Evolutionary conservation across 2,113 vertebrate genomes (phyloP).

Genomic region (Athene noctua): DNA sequence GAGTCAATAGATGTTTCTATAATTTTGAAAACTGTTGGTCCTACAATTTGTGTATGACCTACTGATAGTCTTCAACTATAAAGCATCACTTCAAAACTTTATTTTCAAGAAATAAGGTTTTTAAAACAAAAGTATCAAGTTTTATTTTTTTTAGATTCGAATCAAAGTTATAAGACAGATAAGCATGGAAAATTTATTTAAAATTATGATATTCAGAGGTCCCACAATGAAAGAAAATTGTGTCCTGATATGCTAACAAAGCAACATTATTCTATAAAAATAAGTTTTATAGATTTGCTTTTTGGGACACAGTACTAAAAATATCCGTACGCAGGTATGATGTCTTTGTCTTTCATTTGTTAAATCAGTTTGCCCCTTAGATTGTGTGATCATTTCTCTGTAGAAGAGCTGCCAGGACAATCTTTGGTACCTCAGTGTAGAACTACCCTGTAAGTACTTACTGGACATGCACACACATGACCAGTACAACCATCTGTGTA

Average conservation of each 20-base stretch:
- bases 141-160: neutral
- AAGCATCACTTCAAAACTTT: neutral
- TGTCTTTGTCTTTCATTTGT: neutral
- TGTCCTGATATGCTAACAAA: neutral
- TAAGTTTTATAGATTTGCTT: neutral
- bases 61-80: neutral
- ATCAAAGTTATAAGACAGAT: neutral
- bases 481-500: neutral
- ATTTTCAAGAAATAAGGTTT: neutral
- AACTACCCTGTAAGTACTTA: neutral
- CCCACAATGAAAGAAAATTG: neutral
- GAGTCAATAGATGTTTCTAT: neutral
- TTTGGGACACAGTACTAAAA: neutral
- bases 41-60: neutral
- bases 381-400: neutral
- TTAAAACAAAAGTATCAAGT: neutral
- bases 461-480: neutral
- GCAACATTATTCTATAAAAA: neutral
- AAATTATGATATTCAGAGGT: neutral
- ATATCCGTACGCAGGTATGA: neutral
- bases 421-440: neutral
- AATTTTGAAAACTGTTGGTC: neutral
- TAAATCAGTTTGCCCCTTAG: neutral
- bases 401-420: neutral
- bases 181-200: neutral